phyloP scores from a whole-genome alignment of 2,888 invertebrate genomes.

The Corythucha ciliata region DNA sequence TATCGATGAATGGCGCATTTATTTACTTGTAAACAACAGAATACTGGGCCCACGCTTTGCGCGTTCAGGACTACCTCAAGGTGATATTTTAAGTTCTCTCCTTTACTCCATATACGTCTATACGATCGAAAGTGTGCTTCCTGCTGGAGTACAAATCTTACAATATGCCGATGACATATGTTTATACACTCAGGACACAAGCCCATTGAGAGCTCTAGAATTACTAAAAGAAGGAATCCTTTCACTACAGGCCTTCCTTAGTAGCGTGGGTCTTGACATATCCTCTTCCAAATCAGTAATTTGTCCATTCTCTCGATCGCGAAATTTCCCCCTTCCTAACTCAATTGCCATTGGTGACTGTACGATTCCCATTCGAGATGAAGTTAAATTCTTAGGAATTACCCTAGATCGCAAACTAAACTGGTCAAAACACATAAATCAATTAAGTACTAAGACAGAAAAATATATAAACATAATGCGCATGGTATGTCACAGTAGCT shows the following conservation, averaged over 20 bases:
- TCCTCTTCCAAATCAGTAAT: neutral
- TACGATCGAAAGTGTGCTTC: neutral
- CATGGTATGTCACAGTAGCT: neutral
- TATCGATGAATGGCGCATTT: slow-evolving; percentile 2
- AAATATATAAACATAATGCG: slow-evolving; percentile 4
- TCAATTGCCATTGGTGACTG: slow-evolving; percentile 11
- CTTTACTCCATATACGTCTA: slow-evolving; percentile 13
- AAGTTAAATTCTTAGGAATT: slow-evolving; percentile 9
- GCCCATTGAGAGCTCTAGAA: neutral
- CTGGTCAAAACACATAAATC: slow-evolving; percentile 1
- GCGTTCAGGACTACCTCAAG: slow-evolving; percentile 12
- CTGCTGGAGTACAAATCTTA: slow-evolving; percentile 3
- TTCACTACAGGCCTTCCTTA: neutral
- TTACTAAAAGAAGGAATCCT: neutral
- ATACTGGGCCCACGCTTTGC: slow-evolving; percentile 4
- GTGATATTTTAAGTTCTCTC: slow-evolving; percentile 14
- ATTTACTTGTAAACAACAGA: slow-evolving; percentile 1
- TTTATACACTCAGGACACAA: slow-evolving; percentile 17
- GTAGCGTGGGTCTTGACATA: neutral
- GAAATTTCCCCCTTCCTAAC: too few relatives aligned
- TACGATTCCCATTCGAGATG: neutral
- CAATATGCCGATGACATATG: slow-evolving; percentile 24
- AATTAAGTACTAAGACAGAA: slow-evolving; percentile 1
- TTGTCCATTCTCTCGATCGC: slow-evolving; percentile 14
- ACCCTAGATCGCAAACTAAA: neutral